Percentiles rank a stretch among this genome's conserved stretches.
These are phyloP conservation scores for Cremastinae sp. DNA, from an alignment of 2,888 invertebrate genomes.

Conservation along the genomic window DNA sequence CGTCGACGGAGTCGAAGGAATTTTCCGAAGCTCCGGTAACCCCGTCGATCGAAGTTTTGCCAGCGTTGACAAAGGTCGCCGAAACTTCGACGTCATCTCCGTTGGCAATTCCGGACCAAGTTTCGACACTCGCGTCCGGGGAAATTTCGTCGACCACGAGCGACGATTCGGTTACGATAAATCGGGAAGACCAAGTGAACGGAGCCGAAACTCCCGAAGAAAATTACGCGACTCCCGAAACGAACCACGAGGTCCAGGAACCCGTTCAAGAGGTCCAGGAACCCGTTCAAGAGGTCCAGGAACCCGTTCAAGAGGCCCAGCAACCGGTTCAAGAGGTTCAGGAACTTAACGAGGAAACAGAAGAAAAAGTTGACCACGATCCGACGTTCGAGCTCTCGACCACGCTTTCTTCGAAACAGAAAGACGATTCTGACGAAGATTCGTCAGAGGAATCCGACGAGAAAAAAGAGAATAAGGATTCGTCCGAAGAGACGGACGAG, in stretches of 20 bases:
- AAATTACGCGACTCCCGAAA: constrained; percentile 69
- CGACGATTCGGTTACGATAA: no score
- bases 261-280: constrained; percentile 66
- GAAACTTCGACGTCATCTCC: constrained; percentile 30
- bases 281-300: constrained; percentile 67
- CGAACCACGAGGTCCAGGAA: constrained; percentile 71
- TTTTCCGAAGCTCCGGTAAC: no score
- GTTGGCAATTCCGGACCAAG: not conserved
- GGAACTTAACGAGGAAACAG: no score
- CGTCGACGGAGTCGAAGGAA: no score
- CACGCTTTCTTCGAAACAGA: constrained; percentile 73
- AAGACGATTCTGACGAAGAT: constrained; percentile 37
- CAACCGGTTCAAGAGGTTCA: constrained; percentile 67
- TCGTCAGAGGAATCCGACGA: constrained; percentile 61
- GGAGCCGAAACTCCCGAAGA: constrained; percentile 59
- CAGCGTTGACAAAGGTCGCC: not conserved
- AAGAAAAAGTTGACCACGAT: constrained; percentile 31
- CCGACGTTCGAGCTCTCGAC: constrained; percentile 56
- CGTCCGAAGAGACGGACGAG: no score
- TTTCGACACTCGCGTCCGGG: not conserved
- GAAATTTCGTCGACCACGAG: constrained; percentile 2
- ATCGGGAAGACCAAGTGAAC: no score
- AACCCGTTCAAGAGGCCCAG: constrained; percentile 68
- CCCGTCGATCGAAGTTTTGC: no score
- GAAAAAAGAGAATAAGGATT: no score